These are phyloP conservation scores for Fragum whitleyi DNA, from an alignment of 2,888 invertebrate species.

Conservation along the genomic window DNA sequence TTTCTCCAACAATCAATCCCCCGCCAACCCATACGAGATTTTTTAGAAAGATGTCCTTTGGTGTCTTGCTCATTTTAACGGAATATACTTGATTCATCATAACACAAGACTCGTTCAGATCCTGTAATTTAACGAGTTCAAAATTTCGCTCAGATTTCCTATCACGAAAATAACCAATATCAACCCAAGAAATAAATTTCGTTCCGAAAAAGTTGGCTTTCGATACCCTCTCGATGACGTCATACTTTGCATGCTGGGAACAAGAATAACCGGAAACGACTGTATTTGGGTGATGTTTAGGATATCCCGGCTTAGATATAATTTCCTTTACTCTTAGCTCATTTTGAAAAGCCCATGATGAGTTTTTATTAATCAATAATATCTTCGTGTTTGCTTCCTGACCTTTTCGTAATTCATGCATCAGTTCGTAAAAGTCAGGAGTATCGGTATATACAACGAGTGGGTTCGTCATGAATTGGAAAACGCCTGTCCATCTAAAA, in stretches of 20 bases:
- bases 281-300: slow-evolving; percentile 72
- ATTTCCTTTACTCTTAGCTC: slow-evolving; percentile 57
- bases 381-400: slow-evolving; percentile 51
- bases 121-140: slow-evolving; percentile 31
- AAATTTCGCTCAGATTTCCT: slow-evolving; percentile 45
- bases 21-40: slow-evolving; percentile 67
- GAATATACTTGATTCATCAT: slow-evolving; percentile 33
- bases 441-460: slow-evolving; percentile 71
- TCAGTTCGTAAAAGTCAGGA: slow-evolving; percentile 37
- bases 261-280: slow-evolving; percentile 71
- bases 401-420: slow-evolving; percentile 41
- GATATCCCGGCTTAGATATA: slow-evolving; percentile 61
- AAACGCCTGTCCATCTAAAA: slow-evolving; percentile 52
- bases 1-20: slow-evolving; percentile 54
- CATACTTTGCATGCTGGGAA: slow-evolving; percentile 72
- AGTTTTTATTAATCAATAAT: slow-evolving; percentile 48
- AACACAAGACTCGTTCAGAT: slow-evolving; percentile 44
- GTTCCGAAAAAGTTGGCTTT: slow-evolving; percentile 55
- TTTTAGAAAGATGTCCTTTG: slow-evolving; percentile 51
- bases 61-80: slow-evolving; percentile 14
- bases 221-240: slow-evolving; percentile 57
- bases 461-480: slow-evolving; percentile 58
- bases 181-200: slow-evolving; percentile 71
- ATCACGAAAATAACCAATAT: slow-evolving; percentile 72
- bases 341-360: slow-evolving; percentile 67